Conservation (phyloP, 2,888 invertebrate species). For the Sylvicola cinctus region DNA sequence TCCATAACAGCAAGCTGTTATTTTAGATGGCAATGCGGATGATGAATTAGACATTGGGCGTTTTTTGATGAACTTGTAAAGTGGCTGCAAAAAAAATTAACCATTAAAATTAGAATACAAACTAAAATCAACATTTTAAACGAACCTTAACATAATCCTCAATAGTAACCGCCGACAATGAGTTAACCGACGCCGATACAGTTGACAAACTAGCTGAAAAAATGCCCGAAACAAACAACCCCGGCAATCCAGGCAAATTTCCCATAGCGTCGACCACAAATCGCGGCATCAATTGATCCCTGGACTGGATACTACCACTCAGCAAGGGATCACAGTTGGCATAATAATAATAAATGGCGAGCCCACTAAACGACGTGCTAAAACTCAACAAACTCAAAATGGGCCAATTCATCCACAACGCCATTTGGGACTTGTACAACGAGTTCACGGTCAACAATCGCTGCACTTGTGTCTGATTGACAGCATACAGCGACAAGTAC, state of each 20-base stretch:
- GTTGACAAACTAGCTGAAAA: conserved; percentile 84
- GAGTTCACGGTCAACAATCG: conserved; percentile 48
- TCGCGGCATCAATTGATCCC: conserved; percentile 62
- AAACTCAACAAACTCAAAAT: conserved; percentile 52
- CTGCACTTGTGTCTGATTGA: conserved; percentile 72
- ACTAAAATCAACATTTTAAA: too few relatives aligned
- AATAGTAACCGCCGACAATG: conserved; percentile 72
- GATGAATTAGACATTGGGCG: conserved; percentile 20
- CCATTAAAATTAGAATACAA: neutral
- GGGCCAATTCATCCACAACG: conserved; percentile 66
- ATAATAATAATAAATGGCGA: conserved; percentile 72
- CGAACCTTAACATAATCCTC: conserved; percentile 57
- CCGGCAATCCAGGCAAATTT: conserved; percentile 56
- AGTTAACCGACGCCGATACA: conserved; percentile 78
- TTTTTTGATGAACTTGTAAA: conserved; percentile 19
- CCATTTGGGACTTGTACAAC: conserved; percentile 43
- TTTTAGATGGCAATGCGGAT: conserved; percentile 36
- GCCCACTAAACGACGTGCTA: conserved; percentile 53
- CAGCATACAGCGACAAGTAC: conserved; percentile 63
- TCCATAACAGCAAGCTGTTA: conserved; percentile 53
- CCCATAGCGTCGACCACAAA: conserved; percentile 60
- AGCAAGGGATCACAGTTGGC: conserved; percentile 58
- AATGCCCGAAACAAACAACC: conserved; percentile 77
- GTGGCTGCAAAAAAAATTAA: conserved; percentile 15
- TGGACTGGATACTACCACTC: conserved; percentile 34